Base-by-base conservation (phyloP, 2,888 invertebrate genomes). In the Xylota sylvarum region DNA sequence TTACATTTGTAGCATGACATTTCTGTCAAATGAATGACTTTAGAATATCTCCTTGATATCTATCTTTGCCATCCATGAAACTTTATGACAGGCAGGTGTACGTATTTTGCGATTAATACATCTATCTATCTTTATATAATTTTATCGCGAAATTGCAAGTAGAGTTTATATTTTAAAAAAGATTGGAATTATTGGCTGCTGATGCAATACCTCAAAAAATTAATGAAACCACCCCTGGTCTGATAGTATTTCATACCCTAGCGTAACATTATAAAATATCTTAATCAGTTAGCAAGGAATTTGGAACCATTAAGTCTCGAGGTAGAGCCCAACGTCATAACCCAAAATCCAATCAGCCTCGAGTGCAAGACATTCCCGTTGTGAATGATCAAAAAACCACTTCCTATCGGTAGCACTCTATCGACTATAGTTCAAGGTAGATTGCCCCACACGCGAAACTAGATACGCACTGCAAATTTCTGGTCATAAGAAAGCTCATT, bases 401-500 rank as follows among this genome's bases (percentile, higher is more conserved):
- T 35, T 5, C 17, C 17, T 50, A 37, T 69, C 30, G 1, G 14
- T 10, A 17, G 4, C 19, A 19, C 27, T n/a, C 14, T 37, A 48
- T 30, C 4, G 37, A 37, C 37, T 30, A 32, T 37, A 62, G 62
- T 74, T 17, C 55, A 65, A 52, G 30, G 30, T 52, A n/a, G 27
- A 48, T n/a, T 46, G 12, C 4, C 10, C 30, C 30, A 43, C 17
- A 30, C 32, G 4, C 37, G 2, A 23, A 58, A 10, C 27, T 14
- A 67, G 19, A 67, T 67, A 48, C 46, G 27, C 17, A 43, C 48
- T 60, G 50, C 60, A 60, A 77, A 27, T 58, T 72, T 65, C 56
- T 72, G 64, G 55, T 55, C 69, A 78, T 69, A 55, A 60, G 37
- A 65, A 78, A 23, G 23, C 62, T 55, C 58, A 65, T 80, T 80